Conservation (phyloP, 2,888 invertebrate genomes). For the Epinotia bilunana region DNA sequence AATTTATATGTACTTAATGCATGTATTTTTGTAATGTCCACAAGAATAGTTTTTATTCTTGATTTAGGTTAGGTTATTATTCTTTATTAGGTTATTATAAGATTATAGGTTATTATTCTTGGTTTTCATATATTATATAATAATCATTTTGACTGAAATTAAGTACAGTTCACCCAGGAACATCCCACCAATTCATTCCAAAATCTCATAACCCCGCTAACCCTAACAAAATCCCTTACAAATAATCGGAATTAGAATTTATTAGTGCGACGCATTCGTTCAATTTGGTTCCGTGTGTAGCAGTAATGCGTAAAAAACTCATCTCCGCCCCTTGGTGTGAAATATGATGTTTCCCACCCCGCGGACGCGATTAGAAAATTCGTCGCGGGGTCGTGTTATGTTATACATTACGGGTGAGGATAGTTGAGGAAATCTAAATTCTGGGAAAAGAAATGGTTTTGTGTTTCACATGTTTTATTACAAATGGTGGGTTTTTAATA, state of each 20-base stretch:
- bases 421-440: constrained; percentile 44
- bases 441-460: constrained; percentile 31
- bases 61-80: too few species aligned
- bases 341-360: constrained; percentile 83
- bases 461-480: constrained; percentile 27
- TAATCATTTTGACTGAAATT: too few species aligned
- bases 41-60: too few species aligned
- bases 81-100: too few species aligned
- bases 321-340: constrained; percentile 78
- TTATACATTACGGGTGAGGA: constrained; percentile 44
- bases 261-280: constrained; percentile 71
- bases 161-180: not conserved
- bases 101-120: too few species aligned
- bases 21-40: too few species aligned
- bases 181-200: not conserved
- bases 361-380: constrained; percentile 83
- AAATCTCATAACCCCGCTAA: constrained; percentile 52
- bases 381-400: constrained; percentile 60
- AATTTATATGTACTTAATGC: too few species aligned
- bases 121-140: too few species aligned
- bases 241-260: constrained; percentile 80
- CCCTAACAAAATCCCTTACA: constrained; percentile 55
- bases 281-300: constrained; percentile 78
- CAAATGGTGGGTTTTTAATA: not conserved
- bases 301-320: constrained; percentile 84